These are phyloP conservation scores for Epinephelus lanceolatus DNA, from an alignment of 2,113 vertebrate genomes.

Conservation along the genomic window DNA sequence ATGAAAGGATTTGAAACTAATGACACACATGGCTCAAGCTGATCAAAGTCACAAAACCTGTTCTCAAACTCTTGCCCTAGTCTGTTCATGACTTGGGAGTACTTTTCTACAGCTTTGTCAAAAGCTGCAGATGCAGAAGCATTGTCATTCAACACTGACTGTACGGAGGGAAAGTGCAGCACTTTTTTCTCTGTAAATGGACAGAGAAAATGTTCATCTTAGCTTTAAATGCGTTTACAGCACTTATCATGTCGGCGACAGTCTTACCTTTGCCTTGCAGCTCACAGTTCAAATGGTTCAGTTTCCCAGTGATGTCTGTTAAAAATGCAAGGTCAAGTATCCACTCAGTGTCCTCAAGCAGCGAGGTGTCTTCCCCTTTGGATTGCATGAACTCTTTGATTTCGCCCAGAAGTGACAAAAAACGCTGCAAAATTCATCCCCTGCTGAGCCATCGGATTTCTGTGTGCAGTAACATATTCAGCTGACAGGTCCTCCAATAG, in stretches of 20 bases:
- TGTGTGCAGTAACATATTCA: too few relatives aligned
- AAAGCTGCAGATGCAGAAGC: constrained; percentile 26
- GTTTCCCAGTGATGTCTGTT: too few relatives aligned
- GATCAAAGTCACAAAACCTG: constrained; percentile 6
- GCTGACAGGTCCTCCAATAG: too few relatives aligned
- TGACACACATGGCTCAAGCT: neutral
- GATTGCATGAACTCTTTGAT: too few relatives aligned
- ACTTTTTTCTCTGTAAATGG: constrained; percentile 60
- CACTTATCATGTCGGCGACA: neutral
- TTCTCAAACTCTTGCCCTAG: neutral
- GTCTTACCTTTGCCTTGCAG: too few relatives aligned
- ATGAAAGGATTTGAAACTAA: constrained; percentile 17
- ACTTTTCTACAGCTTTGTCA: neutral
- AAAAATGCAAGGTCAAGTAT: too few relatives aligned
- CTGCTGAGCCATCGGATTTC: too few relatives aligned
- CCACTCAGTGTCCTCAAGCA: too few relatives aligned
- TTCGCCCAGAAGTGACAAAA: too few relatives aligned
- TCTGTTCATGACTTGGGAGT: constrained; percentile 4
- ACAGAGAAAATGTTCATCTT: constrained; percentile 63
- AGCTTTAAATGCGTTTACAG: constrained; percentile 57
- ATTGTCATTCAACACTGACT: constrained; percentile 57
- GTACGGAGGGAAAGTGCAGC: constrained; percentile 61
- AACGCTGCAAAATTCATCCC: too few relatives aligned
- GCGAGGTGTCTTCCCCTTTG: too few relatives aligned
- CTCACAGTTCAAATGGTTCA: too few relatives aligned